Conservation (phyloP, 2,113 vertebrate genomes). For the Alosa alosa region DNA sequence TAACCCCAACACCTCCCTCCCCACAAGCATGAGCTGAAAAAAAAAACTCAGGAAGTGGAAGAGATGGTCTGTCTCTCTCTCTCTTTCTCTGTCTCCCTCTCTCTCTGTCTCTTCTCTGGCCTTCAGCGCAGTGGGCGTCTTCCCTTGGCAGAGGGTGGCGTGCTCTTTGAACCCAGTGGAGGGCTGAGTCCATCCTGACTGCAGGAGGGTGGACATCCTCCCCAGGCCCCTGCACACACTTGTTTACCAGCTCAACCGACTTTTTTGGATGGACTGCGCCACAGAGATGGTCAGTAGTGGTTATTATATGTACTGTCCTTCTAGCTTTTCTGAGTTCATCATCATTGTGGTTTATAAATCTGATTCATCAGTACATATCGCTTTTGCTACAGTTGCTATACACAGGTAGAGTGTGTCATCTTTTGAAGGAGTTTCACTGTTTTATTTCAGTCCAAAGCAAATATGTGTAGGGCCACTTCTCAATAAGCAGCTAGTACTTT, state of each 20-base stretch:
- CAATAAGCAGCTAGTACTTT: background rate
- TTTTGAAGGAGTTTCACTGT: background rate
- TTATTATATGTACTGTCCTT: background rate
- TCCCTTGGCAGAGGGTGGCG: conserved; percentile 2
- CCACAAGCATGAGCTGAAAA: background rate
- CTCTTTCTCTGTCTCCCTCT: background rate
- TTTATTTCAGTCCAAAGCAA: background rate
- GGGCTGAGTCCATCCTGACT: background rate
- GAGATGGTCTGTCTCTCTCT: background rate
- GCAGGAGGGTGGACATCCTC: conserved; percentile 4
- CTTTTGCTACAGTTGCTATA: background rate
- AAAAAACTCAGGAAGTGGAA: background rate
- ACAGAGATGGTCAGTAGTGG: no score
- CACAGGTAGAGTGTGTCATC: background rate
- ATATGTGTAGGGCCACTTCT: background rate
- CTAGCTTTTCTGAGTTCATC: background rate
- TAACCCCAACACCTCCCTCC: background rate
- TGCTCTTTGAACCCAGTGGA: background rate
- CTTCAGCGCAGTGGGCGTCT: conserved; percentile 7
- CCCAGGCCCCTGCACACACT: background rate
- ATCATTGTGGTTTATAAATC: background rate
- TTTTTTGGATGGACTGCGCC: no score
- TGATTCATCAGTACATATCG: background rate
- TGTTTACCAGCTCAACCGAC: background rate
- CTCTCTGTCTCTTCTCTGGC: background rate